Percentiles rank a stretch among this genome's conserved stretches.
These are phyloP conservation scores for Trilocha varians DNA, from an alignment of 2,888 invertebrate species.

Conservation along the genomic window DNA sequence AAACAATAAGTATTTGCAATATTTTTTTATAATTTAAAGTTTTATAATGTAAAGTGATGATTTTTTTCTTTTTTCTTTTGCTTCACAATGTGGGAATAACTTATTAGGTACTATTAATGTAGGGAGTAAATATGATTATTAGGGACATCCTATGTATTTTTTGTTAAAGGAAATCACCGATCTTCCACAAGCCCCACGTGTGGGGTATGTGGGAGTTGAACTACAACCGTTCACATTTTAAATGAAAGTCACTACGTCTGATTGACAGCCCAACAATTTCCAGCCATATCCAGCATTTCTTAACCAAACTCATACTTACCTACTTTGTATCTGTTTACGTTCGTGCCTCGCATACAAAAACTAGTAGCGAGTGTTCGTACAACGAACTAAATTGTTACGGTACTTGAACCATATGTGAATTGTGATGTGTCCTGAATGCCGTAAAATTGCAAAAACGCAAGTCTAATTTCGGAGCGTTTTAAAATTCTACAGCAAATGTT, in stretches of 20 bases:
- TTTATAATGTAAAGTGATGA: not conserved
- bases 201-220: too few species aligned
- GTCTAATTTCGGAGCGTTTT: conserved; percentile 2
- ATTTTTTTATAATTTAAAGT: not conserved
- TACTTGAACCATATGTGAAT: conserved; percentile 20
- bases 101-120: too few species aligned
- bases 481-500: not conserved
- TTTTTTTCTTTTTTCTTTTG: too few species aligned
- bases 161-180: too few species aligned
- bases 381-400: conserved; percentile 19
- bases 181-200: too few species aligned
- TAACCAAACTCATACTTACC: conserved; percentile 1
- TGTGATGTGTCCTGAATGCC: conserved; percentile 16
- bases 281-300: too few species aligned
- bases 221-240: too few species aligned
- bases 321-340: conserved; percentile 6
- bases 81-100: too few species aligned
- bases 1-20: not conserved
- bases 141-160: too few species aligned
- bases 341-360: conserved; percentile 28
- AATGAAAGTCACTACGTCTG: too few species aligned
- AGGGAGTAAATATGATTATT: too few species aligned
- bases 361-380: conserved; percentile 18
- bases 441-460: conserved; percentile 7
- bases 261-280: too few species aligned